phyloP scores from a whole-genome alignment of 2,113 vertebrate species.

The Lasiurus borealis region DNA sequence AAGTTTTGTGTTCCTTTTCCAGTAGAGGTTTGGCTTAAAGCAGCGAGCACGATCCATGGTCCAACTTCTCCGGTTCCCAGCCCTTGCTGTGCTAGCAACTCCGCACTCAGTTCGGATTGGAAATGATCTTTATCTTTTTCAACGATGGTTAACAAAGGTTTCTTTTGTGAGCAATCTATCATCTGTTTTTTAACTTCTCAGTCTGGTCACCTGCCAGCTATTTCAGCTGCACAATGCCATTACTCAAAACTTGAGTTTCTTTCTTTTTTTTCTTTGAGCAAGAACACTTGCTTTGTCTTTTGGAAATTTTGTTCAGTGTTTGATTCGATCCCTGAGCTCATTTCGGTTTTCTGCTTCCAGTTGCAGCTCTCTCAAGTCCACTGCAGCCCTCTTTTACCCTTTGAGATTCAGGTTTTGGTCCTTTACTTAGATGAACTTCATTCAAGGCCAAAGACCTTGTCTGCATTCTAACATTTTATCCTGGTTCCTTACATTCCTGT shows the following conservation, averaged over 20 bases:
- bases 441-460: neutral
- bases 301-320: constrained; percentile 15
- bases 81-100: neutral
- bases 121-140: constrained; percentile 59
- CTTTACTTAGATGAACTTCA: neutral
- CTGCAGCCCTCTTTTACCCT: neutral
- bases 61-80: constrained; percentile 11
- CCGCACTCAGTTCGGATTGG: neutral
- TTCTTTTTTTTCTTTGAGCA: constrained; percentile 64
- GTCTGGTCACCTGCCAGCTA: constrained; percentile 56
- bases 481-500: neutral
- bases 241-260: constrained; percentile 13
- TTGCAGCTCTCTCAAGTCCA: neutral
- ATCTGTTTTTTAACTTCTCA: constrained; percentile 44
- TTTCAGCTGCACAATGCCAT: neutral
- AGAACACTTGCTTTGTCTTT: neutral
- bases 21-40: neutral
- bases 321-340: neutral
- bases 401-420: neutral
- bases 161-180: constrained; percentile 49
- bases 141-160: constrained; percentile 10
- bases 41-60: neutral
- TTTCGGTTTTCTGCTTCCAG: neutral
- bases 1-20: constrained; percentile 17
- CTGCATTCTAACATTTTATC: neutral